Percentiles rank a stretch among this genome's conserved stretches.
Conservation (phyloP, 2,888 invertebrate species). For the Pammene fasciana region DNA sequence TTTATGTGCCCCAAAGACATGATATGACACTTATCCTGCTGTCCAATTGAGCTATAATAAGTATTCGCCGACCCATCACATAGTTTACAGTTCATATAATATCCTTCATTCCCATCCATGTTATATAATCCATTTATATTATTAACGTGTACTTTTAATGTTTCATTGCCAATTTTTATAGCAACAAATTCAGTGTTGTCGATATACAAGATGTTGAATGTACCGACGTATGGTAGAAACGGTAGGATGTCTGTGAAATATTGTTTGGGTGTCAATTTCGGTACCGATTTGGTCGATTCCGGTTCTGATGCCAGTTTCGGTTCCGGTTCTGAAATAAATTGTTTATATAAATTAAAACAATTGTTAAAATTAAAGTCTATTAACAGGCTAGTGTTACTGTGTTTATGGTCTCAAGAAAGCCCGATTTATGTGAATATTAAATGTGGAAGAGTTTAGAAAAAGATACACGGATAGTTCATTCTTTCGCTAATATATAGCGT, state of each 20-base stretch:
- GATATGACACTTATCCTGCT: slow-evolving; percentile 6
- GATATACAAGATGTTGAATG: neutral
- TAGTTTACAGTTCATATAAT: slow-evolving; percentile 3
- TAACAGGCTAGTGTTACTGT: too few relatives aligned
- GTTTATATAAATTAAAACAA: neutral
- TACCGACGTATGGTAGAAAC: neutral
- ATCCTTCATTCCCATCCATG: neutral
- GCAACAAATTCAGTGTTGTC: slow-evolving; percentile 11
- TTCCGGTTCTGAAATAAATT: neutral
- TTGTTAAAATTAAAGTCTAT: too few relatives aligned
- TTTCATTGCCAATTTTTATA: slow-evolving; percentile 5
- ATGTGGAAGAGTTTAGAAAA: too few relatives aligned
- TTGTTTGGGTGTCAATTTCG: slow-evolving; percentile 16
- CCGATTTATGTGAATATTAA: too few relatives aligned
- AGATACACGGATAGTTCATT: too few relatives aligned
- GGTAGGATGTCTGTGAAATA: slow-evolving; percentile 17
- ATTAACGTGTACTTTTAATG: slow-evolving; percentile 11
- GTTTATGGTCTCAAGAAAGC: too few relatives aligned
- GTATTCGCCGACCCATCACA: neutral
- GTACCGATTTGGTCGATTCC: neutral
- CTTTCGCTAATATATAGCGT: too few relatives aligned
- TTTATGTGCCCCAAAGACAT: slow-evolving; percentile 12
- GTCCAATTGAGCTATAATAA: neutral
- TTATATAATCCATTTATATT: slow-evolving; percentile 4
- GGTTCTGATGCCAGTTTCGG: neutral